Evolutionary conservation across 2,797 vertebrate species (phyloP), one percentile per base, ranked within the genome.

Genomic region (Enteromius fasciolatus): DNA sequence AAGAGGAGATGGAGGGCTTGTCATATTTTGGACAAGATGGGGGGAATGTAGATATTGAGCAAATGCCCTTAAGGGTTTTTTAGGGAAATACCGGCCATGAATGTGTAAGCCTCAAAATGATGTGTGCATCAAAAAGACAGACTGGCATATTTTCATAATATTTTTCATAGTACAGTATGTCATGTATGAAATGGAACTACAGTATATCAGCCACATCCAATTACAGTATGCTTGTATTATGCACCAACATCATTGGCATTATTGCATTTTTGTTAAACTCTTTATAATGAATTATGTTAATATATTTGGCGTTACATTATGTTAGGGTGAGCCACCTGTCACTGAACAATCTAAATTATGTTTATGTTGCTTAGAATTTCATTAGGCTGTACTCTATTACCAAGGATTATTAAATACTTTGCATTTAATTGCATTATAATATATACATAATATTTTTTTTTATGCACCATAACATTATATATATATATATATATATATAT

Each of bases 21-120:
- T 73, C 64, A 75, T 72, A 69, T 69, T 73, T 80, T 50, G 50
- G 72, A 64, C 44, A 72, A 78, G 61, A 63, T 18, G 61, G 20
- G 50, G 31, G 33, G 46, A 76, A 69, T 81, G 66, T 39, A 25
- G 18, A 78, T 67, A 33, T 63, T 68, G 41, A 20, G 14, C 59
- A 39, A 44, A 39, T 52, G 46, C 31, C 46, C 36, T 20, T 18
- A 17, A 82, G 76, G 52, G 44, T 14, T 31, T 66, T 67, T 73
- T 68, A 46, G 76, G 75, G 76, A 31, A 83, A 78, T 72, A 72
- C 68, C 76, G 59, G 48, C 2, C 15, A 28, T 64, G 46, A 23
- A 2, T 31, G 20, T 44, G 18, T 76, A 46, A 33, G 36, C 44
- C 41, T 50, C 36, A 39, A 39, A 39, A 39, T 39, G 6, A 36